Percentiles rank a stretch among this genome's conserved stretches.
Evolutionary conservation across 2,113 vertebrate genomes (phyloP).

Genomic region (Macroglossus sobrinus): DNA sequence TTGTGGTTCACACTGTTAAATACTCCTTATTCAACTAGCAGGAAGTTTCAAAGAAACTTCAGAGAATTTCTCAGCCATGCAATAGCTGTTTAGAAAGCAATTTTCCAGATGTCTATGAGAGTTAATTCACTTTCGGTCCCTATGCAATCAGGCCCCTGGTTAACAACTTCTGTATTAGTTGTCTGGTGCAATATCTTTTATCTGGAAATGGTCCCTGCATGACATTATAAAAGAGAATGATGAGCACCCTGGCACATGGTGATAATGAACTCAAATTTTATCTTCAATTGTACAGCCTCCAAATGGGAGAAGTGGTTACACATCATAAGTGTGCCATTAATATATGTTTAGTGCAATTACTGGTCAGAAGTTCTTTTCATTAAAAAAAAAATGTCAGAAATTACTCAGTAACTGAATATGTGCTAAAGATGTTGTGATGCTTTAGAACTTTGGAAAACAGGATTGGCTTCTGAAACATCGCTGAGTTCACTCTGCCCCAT

Average conservation of each 20-base stretch:
- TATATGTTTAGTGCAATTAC: not conserved
- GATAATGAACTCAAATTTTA: conserved; percentile 21
- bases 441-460: not conserved
- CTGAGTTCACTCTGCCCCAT: not conserved
- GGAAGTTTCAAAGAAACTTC: conserved; percentile 48
- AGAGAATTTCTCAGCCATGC: conserved; percentile 40
- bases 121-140: conserved; percentile 37
- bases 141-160: conserved; percentile 35
- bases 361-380: not conserved
- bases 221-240: not conserved
- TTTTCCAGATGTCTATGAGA: conserved; percentile 68
- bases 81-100: conserved; percentile 44
- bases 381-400: conserved; percentile 29
- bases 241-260: not conserved
- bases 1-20: conserved; percentile 34
- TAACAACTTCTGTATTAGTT: conserved; percentile 39
- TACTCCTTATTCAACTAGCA: conserved; percentile 21
- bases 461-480: not conserved
- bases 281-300: not conserved
- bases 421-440: not conserved
- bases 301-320: not conserved
- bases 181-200: conserved; percentile 37
- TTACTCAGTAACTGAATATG: not conserved
- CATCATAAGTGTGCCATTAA: not conserved
- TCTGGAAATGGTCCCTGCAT: conserved; percentile 25